Conservation (phyloP, 1,140 invertebrate species). For the Achatina immaculata region DNA sequence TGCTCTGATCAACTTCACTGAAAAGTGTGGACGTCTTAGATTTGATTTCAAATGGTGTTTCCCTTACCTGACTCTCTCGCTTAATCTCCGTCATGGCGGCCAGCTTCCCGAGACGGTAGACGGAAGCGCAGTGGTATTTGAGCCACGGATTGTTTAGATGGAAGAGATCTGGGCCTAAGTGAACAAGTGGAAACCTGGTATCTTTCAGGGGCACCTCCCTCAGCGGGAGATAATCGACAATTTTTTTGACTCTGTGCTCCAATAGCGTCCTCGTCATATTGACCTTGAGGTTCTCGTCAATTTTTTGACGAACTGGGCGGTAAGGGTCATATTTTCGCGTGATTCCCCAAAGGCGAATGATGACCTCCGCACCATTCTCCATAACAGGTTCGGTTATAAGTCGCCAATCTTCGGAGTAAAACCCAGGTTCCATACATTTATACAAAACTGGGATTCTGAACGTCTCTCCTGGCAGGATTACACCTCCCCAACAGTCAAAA, state of each 20-base stretch:
- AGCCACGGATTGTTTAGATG: constrained; percentile 1
- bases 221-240: constrained; percentile 22
- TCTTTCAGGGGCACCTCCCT: neutral
- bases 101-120: constrained; percentile 26
- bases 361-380: constrained; percentile 28
- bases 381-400: constrained; percentile 16
- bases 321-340: constrained; percentile 1
- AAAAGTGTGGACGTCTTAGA: no score
- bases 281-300: neutral
- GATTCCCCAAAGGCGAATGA: constrained; percentile 25
- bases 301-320: neutral
- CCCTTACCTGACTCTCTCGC: neutral
- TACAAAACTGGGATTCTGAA: constrained; percentile 20
- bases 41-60: neutral
- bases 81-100: neutral
- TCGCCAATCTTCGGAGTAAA: constrained; percentile 22
- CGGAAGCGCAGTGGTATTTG: constrained; percentile 1
- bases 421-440: neutral
- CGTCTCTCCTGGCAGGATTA: constrained; percentile 20
- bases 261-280: neutral
- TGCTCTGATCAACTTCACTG: neutral
- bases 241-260: neutral
- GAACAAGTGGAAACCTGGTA: constrained; percentile 14
- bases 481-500: constrained; percentile 4
- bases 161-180: constrained; percentile 26